Evolutionary conservation across 2,113 vertebrate species (phyloP), one percentile per base, ranked within the genome.

Genomic region (Casuarius casuarius): DNA sequence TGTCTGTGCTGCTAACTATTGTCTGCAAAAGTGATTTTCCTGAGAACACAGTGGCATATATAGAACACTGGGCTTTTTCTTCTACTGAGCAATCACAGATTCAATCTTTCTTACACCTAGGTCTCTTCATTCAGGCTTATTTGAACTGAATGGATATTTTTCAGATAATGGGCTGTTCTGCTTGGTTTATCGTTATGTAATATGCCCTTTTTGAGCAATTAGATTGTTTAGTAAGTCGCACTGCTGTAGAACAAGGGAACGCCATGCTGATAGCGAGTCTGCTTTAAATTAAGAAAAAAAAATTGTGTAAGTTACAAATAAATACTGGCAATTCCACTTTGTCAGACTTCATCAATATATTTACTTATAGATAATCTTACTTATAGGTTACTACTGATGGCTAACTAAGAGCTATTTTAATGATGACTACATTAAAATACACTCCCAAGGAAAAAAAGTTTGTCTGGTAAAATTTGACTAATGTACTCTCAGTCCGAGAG

Each of bases 141-240:
- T 98, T 81, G 97, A 98, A 67, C 56, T 97, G 92, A 44, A 94
- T 87, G 94, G 97, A 2, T 98, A 97, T 95, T 98, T 98, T 88
- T 98, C 97, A 83, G 90, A 98, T 31, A 94, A 89, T 13, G 96
- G 94, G 42, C 76, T 66, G 54, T 97, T 98, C 96, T 98, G 96
- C 67, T 95, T 98, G 92, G 97, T 98, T 44, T 98, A 97, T 76
- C 98, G 98, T 5, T 98, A 96, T 89, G 96, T 98, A 77, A 93
- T 84, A 63, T 3, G 97, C 98, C 0, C 97, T 98, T 35, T 97
- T 87, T 79, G 87, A 96, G 78, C 40, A 40, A 73, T 96, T 99
- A 11, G 98, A 98, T 54, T 95, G 85, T 52, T 63, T 92, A 83
- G 98, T 98, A 96, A 96, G 97, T 97, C 20, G 6, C 18, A 25